Evolutionary conservation across 2,113 vertebrate species (phyloP), one percentile per base, ranked within the genome.

Genomic region (Chaetodon auriga): DNA sequence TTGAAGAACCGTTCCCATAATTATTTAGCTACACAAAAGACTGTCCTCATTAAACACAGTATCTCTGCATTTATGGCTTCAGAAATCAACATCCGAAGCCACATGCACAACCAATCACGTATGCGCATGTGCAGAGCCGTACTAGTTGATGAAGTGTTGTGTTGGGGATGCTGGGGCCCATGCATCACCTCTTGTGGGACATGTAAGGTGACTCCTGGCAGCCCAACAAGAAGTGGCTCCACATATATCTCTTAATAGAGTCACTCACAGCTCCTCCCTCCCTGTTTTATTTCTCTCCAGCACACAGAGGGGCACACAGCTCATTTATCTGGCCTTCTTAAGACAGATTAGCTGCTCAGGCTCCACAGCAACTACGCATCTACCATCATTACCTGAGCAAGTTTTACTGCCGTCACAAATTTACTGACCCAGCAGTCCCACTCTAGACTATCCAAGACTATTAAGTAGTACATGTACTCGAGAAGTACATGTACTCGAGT

Each of bases 241-340:
- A 97, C 96, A 96, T 95, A 96, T 95, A 95, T 96, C 95, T 96
- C 95, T 96, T 97, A 96, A 97, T 96, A 95, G 96, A 96, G 96
- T 97, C 94, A 94, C 95, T 96, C 96, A 96, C 96, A 95, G 95
- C 53, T 41, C 73, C 72, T 35, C 58, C 16, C 63, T 64, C 51
- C 21, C 58, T 45, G 54, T 30, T 53, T n/a, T 79, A 60, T 62
- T 45, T 60, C 73, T 68, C 49, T 55, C 64, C 38, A 61, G 23
- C 38, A 64, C 58, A 53, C 81, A 72, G n/a, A 68, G 54, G 19
- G 53, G 45, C 16, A 41, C 54, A n/a, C 75, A 73, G 46, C 54
- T 77, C 60, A 62, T 73, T 71, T 46, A 69, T 82, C 68, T 51
- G 49, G 10, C 21, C 57, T 41, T 21, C 73, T 49, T 45, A 12